These are phyloP conservation scores for Elysia crispata DNA, from an alignment of 2,888 invertebrate species.

Conservation along the genomic window DNA sequence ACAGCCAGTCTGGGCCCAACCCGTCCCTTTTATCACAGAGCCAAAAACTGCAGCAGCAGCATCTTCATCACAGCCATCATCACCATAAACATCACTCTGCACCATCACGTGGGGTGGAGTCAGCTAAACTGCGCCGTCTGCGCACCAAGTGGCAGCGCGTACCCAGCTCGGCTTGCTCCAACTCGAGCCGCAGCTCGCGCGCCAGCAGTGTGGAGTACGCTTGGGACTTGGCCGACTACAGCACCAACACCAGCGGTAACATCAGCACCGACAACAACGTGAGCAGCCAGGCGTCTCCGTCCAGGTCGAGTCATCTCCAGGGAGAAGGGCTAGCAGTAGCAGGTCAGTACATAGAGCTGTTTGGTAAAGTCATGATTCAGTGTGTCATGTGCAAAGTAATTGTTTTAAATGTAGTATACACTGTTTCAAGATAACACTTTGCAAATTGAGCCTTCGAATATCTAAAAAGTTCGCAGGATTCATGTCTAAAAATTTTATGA, in stretches of 20 bases:
- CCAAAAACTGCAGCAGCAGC: conserved; percentile 17
- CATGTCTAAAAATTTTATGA: no score
- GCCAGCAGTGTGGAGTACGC: conserved; percentile 63
- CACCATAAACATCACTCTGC: neutral
- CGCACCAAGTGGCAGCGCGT: conserved; percentile 54
- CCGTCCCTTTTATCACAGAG: neutral
- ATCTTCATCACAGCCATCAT: conserved; percentile 38
- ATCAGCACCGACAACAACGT: no score
- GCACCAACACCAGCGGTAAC: neutral
- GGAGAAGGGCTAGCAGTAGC: no score
- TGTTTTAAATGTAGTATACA: no score
- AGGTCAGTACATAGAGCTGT: no score
- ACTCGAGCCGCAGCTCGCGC: conserved; percentile 53
- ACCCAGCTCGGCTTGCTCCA: conserved; percentile 52
- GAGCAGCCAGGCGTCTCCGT: no score
- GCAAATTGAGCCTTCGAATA: no score
- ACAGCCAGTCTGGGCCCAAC: neutral
- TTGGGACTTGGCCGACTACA: conserved; percentile 63
- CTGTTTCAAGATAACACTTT: conserved; percentile 2
- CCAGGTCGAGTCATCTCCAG: no score
- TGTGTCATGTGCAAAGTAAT: no score
- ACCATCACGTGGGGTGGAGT: no score
- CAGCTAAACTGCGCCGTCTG: conserved; percentile 46
- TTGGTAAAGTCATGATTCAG: no score
- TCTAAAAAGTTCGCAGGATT: no score